phyloP scores from a whole-genome alignment of 2,113 vertebrate species.

The Labrus mixtus region DNA sequence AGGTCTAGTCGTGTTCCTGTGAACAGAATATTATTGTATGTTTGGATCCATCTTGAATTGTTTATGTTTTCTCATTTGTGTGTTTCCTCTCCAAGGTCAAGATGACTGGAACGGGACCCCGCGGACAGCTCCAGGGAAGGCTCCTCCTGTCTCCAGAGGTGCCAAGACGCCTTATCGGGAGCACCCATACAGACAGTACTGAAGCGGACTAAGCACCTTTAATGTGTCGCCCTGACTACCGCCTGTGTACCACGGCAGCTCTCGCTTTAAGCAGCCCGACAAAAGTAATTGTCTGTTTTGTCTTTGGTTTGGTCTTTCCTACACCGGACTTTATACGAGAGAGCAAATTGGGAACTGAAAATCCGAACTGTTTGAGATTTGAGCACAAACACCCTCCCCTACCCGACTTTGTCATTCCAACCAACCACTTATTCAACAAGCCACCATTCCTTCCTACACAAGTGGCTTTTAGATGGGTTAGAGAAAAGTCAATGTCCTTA shows the following conservation, averaged over 20 bases:
- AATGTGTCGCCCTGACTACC: conserved; percentile 77
- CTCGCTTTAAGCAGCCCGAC: conserved; percentile 86
- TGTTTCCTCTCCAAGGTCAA: conserved; percentile 84
- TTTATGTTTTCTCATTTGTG: neutral
- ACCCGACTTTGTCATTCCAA: conserved; percentile 45
- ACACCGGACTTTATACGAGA: conserved; percentile 85
- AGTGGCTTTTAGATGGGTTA: conserved; percentile 75
- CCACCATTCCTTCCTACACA: conserved; percentile 45
- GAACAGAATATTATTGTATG: too few species aligned
- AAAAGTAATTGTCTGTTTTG: conserved; percentile 88
- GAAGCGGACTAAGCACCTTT: conserved; percentile 80
- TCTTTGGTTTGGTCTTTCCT: conserved; percentile 80
- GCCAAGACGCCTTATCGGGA: conserved; percentile 94
- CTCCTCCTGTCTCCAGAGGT: conserved; percentile 87
- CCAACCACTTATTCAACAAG: conserved; percentile 12
- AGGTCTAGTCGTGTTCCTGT: too few species aligned
- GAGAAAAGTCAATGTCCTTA: conserved; percentile 65
- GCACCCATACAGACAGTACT: conserved; percentile 97
- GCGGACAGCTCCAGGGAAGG: conserved; percentile 88
- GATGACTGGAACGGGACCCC: conserved; percentile 96
- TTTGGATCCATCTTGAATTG: neutral
- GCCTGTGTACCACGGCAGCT: conserved; percentile 84
- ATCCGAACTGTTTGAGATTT: conserved; percentile 76
- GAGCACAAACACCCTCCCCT: conserved; percentile 46
- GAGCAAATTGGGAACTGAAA: conserved; percentile 76